A percentile compares a stretch with the other conserved stretches of the same genome.
These are phyloP conservation scores for Scaptomyza caliginosa DNA, from an alignment of 2,888 invertebrate genomes.

Conservation along the genomic window DNA sequence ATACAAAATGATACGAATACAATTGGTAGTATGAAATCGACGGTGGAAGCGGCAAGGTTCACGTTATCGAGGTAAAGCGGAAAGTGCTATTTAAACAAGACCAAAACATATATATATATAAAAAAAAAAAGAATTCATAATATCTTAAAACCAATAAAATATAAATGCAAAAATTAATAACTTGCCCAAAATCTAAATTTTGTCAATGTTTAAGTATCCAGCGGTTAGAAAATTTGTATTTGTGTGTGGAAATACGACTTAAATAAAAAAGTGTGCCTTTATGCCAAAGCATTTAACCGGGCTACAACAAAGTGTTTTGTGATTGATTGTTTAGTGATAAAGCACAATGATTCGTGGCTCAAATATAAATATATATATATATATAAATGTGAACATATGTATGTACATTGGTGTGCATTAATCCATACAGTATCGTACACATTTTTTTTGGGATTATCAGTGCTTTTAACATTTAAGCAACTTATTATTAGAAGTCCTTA, in stretches of 20 bases:
- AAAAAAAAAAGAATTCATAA: background rate
- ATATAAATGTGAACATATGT: background rate
- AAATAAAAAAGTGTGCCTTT: conserved; percentile 6
- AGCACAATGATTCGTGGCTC: background rate
- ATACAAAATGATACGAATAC: conserved; percentile 46
- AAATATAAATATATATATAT: background rate
- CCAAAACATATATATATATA: background rate
- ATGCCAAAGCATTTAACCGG: conserved; percentile 1
- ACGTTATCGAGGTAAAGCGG: conserved; percentile 59
- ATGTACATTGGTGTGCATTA: background rate
- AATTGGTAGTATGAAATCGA: conserved; percentile 64
- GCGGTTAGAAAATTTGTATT: conserved; percentile 2
- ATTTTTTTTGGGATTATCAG: conserved; percentile 26
- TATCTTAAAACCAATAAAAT: conserved; percentile 2
- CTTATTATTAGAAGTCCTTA: background rate
- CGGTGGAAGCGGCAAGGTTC: conserved; percentile 63
- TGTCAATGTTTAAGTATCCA: background rate
- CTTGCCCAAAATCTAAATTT: background rate
- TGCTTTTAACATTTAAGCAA: conserved; percentile 7
- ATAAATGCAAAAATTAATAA: background rate
- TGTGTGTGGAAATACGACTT: background rate
- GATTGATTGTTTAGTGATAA: background rate
- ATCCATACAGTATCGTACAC: background rate
- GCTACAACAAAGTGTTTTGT: background rate
- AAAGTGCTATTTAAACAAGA: conserved; percentile 22